phyloP scores from a whole-genome alignment of 2,888 invertebrate species.

The Notodonta ziczac region DNA sequence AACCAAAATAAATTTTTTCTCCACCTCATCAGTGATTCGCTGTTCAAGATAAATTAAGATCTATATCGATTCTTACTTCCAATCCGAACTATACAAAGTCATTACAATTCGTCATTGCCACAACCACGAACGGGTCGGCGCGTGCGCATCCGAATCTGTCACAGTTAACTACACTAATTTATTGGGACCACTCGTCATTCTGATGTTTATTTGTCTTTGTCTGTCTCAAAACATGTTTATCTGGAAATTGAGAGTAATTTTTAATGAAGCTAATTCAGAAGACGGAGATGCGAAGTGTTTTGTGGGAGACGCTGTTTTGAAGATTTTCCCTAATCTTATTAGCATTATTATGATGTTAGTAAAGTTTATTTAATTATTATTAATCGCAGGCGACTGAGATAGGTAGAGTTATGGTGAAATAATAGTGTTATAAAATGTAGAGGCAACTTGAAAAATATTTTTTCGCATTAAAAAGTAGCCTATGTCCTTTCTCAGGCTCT shows the following conservation, averaged over 20 bases:
- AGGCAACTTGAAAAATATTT: too few relatives aligned
- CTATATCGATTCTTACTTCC: neutral
- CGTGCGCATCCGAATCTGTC: constrained; percentile 38
- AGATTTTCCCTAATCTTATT: too few relatives aligned
- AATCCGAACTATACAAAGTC: constrained; percentile 25
- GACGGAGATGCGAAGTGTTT: neutral
- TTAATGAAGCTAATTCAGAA: constrained; percentile 26
- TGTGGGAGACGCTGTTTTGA: too few relatives aligned
- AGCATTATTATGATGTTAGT: too few relatives aligned
- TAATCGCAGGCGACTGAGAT: too few relatives aligned
- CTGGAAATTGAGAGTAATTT: constrained; percentile 40
- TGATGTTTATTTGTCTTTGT: constrained; percentile 50
- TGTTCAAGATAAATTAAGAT: neutral
- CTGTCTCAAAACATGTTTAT: constrained; percentile 21
- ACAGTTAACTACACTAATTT: constrained; percentile 50
- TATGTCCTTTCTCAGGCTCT: too few relatives aligned
- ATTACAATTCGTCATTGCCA: constrained; percentile 31
- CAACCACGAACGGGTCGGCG: constrained; percentile 26
- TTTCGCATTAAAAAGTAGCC: too few relatives aligned
- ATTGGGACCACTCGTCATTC: constrained; percentile 48
- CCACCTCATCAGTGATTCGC: neutral
- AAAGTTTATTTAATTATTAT: too few relatives aligned
- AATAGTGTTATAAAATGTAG: too few relatives aligned
- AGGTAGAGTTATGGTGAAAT: too few relatives aligned
- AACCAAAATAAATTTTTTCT: too few relatives aligned